Evolutionary conservation across 2,888 invertebrate species (phyloP), one percentile per base, ranked within the genome.

Genomic region (Andrena trimmerana): DNA sequence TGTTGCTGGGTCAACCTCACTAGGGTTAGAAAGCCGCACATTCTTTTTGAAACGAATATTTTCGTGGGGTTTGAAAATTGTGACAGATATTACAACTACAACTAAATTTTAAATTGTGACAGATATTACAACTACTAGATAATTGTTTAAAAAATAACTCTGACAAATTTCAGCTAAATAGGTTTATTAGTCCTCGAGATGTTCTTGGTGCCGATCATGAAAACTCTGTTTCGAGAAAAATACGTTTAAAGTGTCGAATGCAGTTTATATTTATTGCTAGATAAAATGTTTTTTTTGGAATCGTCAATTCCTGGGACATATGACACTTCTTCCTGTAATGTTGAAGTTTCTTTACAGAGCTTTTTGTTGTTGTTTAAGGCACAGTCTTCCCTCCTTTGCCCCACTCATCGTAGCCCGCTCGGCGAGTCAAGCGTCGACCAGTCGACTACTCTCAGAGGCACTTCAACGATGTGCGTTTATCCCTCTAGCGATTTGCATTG

Each of bases 141-240:
- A 52, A 52, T 52, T 52, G 7, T 52, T n/a, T 20, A 0, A 20
- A 52, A 20, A 20, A 52, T n/a, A 6, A 2, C 52, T 20, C 6
- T n/a, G 52, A n/a, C 16, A 50, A 50, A 50, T 50, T 50, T n/a
- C 50, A 50, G n/a, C 50, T n/a, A n/a, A n/a, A 50, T n/a, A n/a
- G 2, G 50, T 50, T 50, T 6, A 52, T n/a, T 52, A 52, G 7
- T 7, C 1, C 52, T 20, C 52, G 20, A 52, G 20, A 20, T 20
- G 2, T 52, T 20, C 20, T 52, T 16, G 13, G n/a, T n/a, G n/a
- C 50, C 50, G 6, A n/a, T n/a, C n/a, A n/a, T 52, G n/a, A 7
- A n/a, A n/a, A 13, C 16, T 52, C 36, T 52, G n/a, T n/a, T 36
- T 36, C 36, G 3, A 13, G 36, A 36, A 13, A 36, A 36, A 10